Percentiles rank a stretch among this genome's conserved stretches.
These are phyloP conservation scores for Lepidotrigona ventralis DNA, from an alignment of 1,140 invertebrate genomes.

Conservation along the genomic window DNA sequence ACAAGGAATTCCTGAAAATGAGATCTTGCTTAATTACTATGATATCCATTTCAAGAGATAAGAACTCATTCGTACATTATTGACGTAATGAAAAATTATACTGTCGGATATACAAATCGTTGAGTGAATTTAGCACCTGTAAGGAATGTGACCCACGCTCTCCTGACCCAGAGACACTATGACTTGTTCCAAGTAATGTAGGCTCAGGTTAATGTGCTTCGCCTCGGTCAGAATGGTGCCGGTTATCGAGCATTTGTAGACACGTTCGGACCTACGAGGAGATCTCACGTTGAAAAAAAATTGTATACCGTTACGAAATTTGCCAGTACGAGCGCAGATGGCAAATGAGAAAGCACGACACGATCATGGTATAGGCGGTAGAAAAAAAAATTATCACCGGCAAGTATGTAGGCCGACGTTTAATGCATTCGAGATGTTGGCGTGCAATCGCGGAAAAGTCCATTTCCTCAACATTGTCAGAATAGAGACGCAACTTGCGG, in stretches of 20 bases:
- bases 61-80: not conserved
- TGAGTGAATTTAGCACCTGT: constrained; percentile 70
- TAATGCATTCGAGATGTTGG: not conserved
- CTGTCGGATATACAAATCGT: not conserved
- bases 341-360: constrained; percentile 16
- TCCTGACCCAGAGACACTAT: constrained; percentile 84
- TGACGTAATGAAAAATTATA: not conserved
- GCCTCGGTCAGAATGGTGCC: constrained; percentile 83
- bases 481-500: not conserved
- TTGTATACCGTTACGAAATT: constrained; percentile 46
- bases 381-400: not conserved
- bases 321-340: constrained; percentile 7
- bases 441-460: not conserved
- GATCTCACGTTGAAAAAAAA: constrained; percentile 16
- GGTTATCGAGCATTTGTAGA: constrained; percentile 76
- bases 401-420: not conserved
- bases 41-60: not conserved
- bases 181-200: constrained; percentile 86
- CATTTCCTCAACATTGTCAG: not conserved
- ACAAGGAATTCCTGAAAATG: constrained; percentile 77
- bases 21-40: not conserved
- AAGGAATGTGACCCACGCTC: constrained; percentile 83
- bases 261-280: constrained; percentile 76
- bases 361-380: not conserved
- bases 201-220: constrained; percentile 84